A percentile compares a stretch with the other conserved stretches of the same genome.
phyloP scores from a whole-genome alignment of 2,113 vertebrate genomes.

The Terrapene triunguis region DNA sequence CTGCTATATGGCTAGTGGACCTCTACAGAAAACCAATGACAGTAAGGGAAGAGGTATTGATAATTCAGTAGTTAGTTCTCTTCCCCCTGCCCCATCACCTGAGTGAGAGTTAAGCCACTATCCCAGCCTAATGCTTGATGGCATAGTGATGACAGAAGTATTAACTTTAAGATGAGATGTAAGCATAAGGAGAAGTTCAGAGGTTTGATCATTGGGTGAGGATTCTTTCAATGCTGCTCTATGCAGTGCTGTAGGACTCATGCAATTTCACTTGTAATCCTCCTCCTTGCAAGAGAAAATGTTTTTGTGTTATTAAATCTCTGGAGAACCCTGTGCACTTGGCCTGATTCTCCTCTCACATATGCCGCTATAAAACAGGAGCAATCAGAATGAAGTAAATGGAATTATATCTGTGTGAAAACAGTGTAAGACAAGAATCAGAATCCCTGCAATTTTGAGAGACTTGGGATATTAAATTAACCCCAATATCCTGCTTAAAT shows the following conservation, averaged over 20 bases:
- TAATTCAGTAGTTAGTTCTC: not conserved
- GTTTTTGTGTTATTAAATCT: not conserved
- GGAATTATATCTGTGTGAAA: rapidly evolving
- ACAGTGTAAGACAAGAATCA: not conserved
- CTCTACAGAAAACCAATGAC: not conserved
- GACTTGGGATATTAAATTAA: not conserved
- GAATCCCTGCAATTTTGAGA: not conserved
- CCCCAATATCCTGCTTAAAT: not conserved
- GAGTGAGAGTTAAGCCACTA: not conserved
- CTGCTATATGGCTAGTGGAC: not conserved
- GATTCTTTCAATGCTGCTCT: not conserved
- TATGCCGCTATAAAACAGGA: rapidly evolving
- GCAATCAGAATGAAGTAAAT: not conserved
- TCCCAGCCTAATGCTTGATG: not conserved
- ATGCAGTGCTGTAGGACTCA: not conserved
- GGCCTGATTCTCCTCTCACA: not conserved
- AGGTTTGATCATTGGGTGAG: not conserved
- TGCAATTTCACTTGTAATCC: not conserved
- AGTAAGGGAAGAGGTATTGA: not conserved
- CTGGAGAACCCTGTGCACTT: rapidly evolving
- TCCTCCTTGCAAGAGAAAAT: not conserved
- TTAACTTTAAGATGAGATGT: not conserved
- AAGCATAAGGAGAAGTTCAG: not conserved
- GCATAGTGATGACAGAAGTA: not conserved
- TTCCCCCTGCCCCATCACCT: not conserved